Evolutionary conservation across 2,113 vertebrate genomes (phyloP).

Genomic region (Holacanthus passer): DNA sequence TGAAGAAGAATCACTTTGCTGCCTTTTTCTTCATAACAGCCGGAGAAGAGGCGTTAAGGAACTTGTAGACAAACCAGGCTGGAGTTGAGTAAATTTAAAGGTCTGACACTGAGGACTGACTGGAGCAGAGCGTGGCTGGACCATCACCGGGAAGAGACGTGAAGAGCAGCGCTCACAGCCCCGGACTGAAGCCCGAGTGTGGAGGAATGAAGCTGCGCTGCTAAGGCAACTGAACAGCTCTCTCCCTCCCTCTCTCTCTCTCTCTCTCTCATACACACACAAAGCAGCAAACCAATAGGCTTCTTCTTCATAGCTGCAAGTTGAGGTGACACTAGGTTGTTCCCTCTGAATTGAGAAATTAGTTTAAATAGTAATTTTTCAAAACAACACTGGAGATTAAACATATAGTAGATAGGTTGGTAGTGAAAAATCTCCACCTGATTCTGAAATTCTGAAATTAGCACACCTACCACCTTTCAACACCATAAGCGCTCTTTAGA

Average conservation of each 20-base stretch:
- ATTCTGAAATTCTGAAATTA: no score
- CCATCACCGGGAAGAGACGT: conserved; percentile 1
- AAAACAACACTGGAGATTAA: background rate
- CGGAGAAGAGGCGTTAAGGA: background rate
- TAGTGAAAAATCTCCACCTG: no score
- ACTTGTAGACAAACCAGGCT: conserved; percentile 10
- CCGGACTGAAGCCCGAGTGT: conserved; percentile 47
- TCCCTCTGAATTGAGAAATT: background rate
- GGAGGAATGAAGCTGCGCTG: conserved; percentile 76
- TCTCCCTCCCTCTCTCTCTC: conserved; percentile 10
- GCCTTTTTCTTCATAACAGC: conserved; percentile 39
- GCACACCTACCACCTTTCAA: no score
- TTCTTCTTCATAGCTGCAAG: background rate
- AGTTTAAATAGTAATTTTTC: background rate
- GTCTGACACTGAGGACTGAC: no score
- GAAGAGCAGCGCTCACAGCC: background rate
- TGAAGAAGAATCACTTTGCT: conserved; percentile 3
- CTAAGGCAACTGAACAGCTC: conserved; percentile 62
- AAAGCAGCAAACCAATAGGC: conserved; percentile 1
- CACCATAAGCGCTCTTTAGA: no score
- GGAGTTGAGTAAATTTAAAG: background rate
- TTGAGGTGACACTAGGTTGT: background rate
- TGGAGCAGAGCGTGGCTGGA: background rate
- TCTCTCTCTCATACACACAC: conserved; percentile 8
- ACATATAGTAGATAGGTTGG: no score